Conservation (phyloP, 1,140 invertebrate genomes). For the Meloidogyne exigua region DNA sequence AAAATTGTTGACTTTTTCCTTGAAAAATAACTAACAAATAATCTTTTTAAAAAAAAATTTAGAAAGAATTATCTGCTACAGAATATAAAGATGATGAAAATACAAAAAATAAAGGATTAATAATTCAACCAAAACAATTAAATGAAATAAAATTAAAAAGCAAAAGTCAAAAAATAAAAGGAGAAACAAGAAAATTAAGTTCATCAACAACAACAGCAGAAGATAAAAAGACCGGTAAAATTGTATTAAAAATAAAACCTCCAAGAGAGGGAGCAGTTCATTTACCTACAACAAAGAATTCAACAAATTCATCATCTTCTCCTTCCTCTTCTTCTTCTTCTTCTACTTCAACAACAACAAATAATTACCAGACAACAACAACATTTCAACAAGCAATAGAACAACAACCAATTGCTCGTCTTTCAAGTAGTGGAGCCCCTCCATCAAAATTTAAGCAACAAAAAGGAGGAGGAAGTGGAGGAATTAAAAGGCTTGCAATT, state of each 20-base stretch:
- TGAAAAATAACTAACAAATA: no score
- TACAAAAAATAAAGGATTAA: not conserved
- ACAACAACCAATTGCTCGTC: conserved; percentile 21
- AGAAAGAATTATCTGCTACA: not conserved
- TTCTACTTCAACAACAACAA: conserved; percentile 11
- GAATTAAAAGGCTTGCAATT: conserved; percentile 6
- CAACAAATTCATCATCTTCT: conserved; percentile 32
- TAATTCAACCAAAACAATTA: not conserved
- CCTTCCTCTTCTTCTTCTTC: conserved; percentile 35
- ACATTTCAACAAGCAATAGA: not conserved
- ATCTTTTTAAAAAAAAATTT: not conserved
- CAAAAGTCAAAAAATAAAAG: conserved; percentile 6
- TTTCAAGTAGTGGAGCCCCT: conserved; percentile 31
- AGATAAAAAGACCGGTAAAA: conserved; percentile 1
- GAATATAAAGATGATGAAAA: not conserved
- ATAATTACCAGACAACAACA: no score
- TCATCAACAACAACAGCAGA: not conserved
- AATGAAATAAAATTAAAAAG: not conserved
- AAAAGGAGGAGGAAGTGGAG: conserved; percentile 12
- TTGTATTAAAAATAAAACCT: conserved; percentile 22
- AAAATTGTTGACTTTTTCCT: no score
- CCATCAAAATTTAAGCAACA: conserved; percentile 33
- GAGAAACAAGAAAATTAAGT: not conserved
- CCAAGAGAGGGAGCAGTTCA: conserved; percentile 18
- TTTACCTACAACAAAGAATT: conserved; percentile 6